Evolutionary conservation across 1,140 invertebrate genomes (phyloP).

Genomic region (Drosophila pachea): DNA sequence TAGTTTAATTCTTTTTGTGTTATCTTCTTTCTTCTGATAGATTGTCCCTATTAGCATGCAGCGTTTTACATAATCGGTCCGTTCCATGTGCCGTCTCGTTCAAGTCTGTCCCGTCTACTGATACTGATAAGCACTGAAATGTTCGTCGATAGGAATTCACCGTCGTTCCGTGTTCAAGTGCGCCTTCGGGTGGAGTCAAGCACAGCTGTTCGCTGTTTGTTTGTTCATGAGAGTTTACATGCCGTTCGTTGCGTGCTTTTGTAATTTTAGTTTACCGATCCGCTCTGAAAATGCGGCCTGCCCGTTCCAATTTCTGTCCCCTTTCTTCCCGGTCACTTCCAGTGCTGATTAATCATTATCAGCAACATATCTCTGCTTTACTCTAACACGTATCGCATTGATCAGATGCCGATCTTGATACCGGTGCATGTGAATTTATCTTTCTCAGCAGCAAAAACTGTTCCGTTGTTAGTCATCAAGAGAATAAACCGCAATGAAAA

Average conservation of each 20-base stretch:
- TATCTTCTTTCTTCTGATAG: constrained; percentile 17
- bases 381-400: constrained; percentile 47
- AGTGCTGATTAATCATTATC: constrained; percentile 44
- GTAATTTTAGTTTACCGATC: constrained; percentile 60
- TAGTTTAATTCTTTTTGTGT: constrained; percentile 56
- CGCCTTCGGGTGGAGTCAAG: constrained; percentile 10
- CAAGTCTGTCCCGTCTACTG: constrained; percentile 32
- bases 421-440: constrained; percentile 31
- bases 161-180: constrained; percentile 27
- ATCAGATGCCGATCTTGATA: constrained; percentile 20
- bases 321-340: not conserved
- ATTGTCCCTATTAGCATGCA: constrained; percentile 21
- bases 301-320: not conserved
- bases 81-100: constrained; percentile 51
- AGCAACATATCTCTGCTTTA: constrained; percentile 27
- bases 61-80: constrained; percentile 69
- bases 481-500: constrained; percentile 54
- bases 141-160: constrained; percentile 51
- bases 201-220: constrained; percentile 49
- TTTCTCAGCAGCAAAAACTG: constrained; percentile 18
- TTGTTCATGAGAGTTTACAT: constrained; percentile 1
- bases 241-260: constrained; percentile 5
- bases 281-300: constrained; percentile 44
- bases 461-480: constrained; percentile 49
- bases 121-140: constrained; percentile 54